Percentiles rank a stretch among this genome's conserved stretches.
Evolutionary conservation across 2,113 vertebrate species (phyloP).

Genomic region (Fregetta grallaria): DNA sequence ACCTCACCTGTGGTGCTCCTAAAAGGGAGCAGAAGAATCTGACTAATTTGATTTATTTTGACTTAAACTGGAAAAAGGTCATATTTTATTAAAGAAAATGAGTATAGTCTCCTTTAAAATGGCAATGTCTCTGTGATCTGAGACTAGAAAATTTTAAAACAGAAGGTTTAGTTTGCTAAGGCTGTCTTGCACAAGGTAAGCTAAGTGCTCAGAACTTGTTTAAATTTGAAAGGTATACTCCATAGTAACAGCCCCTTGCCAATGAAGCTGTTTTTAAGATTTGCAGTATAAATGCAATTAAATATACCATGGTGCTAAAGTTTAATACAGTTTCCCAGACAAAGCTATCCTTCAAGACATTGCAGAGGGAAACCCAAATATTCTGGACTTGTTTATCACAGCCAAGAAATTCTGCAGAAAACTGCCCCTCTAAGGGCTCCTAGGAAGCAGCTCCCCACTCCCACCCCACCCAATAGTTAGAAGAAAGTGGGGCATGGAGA

Average conservation of each 20-base stretch:
- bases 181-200: neutral
- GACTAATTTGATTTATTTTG: neutral
- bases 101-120: neutral
- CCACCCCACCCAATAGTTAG: neutral
- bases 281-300: neutral
- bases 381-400: neutral
- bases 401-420: neutral
- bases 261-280: neutral
- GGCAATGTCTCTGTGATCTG: neutral
- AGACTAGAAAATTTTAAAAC: neutral
- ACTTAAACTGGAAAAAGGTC: neutral
- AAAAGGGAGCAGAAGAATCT: neutral
- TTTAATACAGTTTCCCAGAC: neutral
- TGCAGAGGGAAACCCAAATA: neutral
- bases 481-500: neutral
- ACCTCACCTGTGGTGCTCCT: neutral
- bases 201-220: neutral
- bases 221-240: neutral
- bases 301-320: neutral
- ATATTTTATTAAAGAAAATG: neutral
- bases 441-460: neutral
- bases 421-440: neutral
- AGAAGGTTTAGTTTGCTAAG: neutral
- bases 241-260: neutral
- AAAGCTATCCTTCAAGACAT: neutral